Evolutionary conservation across 1,140 invertebrate genomes (phyloP).

Genomic region (Samia ricini): DNA sequence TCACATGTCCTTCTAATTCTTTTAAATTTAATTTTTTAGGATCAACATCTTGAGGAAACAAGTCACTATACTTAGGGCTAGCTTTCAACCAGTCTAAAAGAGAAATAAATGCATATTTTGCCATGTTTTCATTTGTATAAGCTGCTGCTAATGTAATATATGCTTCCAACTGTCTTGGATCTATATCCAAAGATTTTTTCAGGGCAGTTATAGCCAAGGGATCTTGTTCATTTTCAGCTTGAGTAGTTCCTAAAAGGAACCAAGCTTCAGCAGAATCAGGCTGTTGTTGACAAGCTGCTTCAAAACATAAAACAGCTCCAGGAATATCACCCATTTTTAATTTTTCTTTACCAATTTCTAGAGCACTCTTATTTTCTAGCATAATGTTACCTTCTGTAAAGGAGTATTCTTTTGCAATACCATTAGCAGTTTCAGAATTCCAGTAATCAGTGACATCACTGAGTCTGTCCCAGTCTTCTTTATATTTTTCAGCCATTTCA

Average conservation of each 20-base stretch:
- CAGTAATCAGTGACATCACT: constrained; percentile 67
- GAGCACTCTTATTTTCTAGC: constrained; percentile 87
- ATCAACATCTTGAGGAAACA: constrained; percentile 79
- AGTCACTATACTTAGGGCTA: constrained; percentile 90
- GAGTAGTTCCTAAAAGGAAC: constrained; percentile 90
- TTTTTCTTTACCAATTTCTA: constrained; percentile 91
- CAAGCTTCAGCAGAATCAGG: constrained; percentile 89
- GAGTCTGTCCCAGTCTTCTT: constrained; percentile 74
- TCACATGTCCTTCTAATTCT: constrained; percentile 79
- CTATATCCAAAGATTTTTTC: constrained; percentile 89
- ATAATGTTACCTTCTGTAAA: constrained; percentile 94
- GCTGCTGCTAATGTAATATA: constrained; percentile 95
- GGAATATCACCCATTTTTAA: constrained; percentile 93
- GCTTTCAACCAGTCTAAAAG: constrained; percentile 90
- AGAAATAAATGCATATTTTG: constrained; percentile 85
- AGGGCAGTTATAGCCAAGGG: constrained; percentile 93
- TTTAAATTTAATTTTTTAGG: constrained; percentile 56
- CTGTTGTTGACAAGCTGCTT: constrained; percentile 94
- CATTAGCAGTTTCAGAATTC: constrained; percentile 58
- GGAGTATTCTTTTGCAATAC: constrained; percentile 83
- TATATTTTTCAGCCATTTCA: constrained; percentile 70
- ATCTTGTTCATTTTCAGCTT: constrained; percentile 93
- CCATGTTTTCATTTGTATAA: constrained; percentile 96
- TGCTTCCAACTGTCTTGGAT: constrained; percentile 89
- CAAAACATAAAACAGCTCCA: constrained; percentile 97